Base-by-base conservation (phyloP, 2,113 vertebrate species). In the Micronycteris hirsuta region DNA sequence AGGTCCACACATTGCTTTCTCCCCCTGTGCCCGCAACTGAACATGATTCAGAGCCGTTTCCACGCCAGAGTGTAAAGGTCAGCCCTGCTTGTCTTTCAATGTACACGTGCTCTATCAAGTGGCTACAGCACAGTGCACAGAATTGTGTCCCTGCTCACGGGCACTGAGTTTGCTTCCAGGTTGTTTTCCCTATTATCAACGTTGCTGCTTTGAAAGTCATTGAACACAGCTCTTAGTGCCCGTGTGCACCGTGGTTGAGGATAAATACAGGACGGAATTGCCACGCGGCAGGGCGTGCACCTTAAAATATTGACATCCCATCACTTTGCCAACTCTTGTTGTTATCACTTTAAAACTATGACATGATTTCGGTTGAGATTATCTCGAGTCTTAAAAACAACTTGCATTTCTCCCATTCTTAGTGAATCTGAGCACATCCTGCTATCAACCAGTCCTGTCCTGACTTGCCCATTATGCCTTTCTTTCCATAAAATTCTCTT, bases 401-500 rank as follows among this genome's bases (percentile, higher is more conserved):
- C 41, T 54, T 38, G 19, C 3, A 65, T 73, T 67, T 82, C 58
- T 83, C 17, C 77, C 52, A 38, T 41, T 92, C 26, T 84, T 56
- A 54, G 36, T 65, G 86, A 86, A 19, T 88, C 41, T 63, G 31
- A 70, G 31, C 22, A 13, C n/a, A 36, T 83, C 26, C 26, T 83
- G 19, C 26, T 49, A 49, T 58, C 7, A 14, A 8, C 15, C 7
- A 52, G 3, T 52, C 28, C 43, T 90, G 38, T 73, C 45, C 22
- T 49, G 49, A 83, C 43, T 38, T 68, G 14, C 24, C 49, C 45
- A 19, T 24, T 58, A 22, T 47, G 16, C n/a, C 45, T 43, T 85
- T 73, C 43, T 36, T 58, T 82, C 49, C 86, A 76, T 68, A 76
- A 91, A 85, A 77, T 3, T 6, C 1, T 80, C 58, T 45, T 92